Evolutionary conservation across 30 jellyfish, hydroid and myxozoan species (phyloP).

Genomic region (Aurelia aurita): DNA sequence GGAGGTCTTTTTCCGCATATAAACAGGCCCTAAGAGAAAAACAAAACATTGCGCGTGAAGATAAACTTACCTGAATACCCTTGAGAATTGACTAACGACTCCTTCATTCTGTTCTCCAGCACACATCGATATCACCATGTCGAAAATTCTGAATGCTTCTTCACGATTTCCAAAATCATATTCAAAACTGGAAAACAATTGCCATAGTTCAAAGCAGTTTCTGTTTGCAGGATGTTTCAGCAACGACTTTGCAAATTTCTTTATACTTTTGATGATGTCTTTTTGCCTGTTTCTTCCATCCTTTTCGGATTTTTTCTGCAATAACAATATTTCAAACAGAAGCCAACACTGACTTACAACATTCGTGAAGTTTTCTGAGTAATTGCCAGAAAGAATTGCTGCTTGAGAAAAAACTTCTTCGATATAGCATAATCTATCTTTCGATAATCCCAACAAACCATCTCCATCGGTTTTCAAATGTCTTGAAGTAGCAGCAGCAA

Average conservation of each 20-base stretch:
- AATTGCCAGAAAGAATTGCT: slow-evolving; percentile 5
- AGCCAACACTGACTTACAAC: slow-evolving; percentile 71
- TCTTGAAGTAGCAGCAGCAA: not conserved
- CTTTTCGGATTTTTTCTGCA: slow-evolving; percentile 3
- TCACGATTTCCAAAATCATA: slow-evolving; percentile 77
- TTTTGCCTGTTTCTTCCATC: slow-evolving; percentile 11
- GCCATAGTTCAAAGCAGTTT: slow-evolving; percentile 81
- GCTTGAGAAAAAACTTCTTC: slow-evolving; percentile 69
- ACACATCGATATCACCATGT: slow-evolving; percentile 76
- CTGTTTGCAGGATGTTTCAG: slow-evolving; percentile 78
- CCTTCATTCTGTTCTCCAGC: slow-evolving; percentile 9
- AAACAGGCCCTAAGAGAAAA: not conserved
- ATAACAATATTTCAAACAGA: slow-evolving; percentile 68
- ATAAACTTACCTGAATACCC: slow-evolving; percentile 51
- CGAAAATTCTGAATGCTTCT: slow-evolving; percentile 76
- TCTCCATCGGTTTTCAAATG: not conserved
- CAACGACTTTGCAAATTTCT: slow-evolving; percentile 75
- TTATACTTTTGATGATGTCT: slow-evolving; percentile 33
- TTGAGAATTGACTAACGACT: slow-evolving; percentile 8
- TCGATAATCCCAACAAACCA: not conserved
- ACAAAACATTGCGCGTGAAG: not conserved
- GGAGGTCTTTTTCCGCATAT: too few relatives aligned
- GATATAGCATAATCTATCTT: slow-evolving; percentile 23
- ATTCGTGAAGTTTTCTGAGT: slow-evolving; percentile 17
- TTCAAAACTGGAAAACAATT: slow-evolving; percentile 78